Evolutionary conservation across 2,797 vertebrate genomes (phyloP).

Genomic region (Sebastes hubbsi): DNA sequence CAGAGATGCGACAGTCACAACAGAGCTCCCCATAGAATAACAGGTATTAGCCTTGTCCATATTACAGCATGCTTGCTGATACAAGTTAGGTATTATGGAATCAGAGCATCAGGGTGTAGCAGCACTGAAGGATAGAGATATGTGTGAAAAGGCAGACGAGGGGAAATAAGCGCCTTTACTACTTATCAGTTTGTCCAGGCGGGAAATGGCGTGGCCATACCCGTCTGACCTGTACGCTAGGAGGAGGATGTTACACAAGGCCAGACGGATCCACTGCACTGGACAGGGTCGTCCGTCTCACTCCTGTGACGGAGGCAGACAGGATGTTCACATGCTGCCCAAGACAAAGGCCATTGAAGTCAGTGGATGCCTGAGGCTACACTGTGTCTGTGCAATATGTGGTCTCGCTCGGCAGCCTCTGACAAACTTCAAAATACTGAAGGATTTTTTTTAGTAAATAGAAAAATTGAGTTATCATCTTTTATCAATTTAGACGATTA

Average conservation of each 20-base stretch:
- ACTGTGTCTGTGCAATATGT: not conserved
- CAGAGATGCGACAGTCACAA: conserved; percentile 48
- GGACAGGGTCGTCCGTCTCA: conserved; percentile 1
- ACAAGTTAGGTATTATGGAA: conserved; percentile 47
- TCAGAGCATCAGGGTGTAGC: conserved; percentile 65
- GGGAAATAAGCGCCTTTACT: conserved; percentile 74
- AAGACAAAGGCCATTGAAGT: conserved; percentile 9
- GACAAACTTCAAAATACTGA: conserved; percentile 16
- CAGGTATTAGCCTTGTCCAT: conserved; percentile 72
- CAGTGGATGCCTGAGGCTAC: conserved; percentile 17
- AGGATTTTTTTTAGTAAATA: not conserved
- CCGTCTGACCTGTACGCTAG: conserved; percentile 50
- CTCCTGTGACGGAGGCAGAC: not conserved
- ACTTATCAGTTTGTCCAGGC: conserved; percentile 75
- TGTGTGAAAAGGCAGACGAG: conserved; percentile 48
- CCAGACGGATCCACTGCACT: conserved; percentile 18
- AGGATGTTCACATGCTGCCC: conserved; percentile 1
- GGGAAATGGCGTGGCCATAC: conserved; percentile 56
- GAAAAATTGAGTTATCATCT: conserved; percentile 26
- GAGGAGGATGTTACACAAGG: conserved; percentile 21
- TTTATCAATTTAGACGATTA: conserved; percentile 46
- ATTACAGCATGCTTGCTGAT: conserved; percentile 68
- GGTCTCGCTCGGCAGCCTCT: not conserved
- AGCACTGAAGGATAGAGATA: conserved; percentile 60
- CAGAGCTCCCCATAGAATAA: conserved; percentile 67